Percentiles rank a stretch among this genome's conserved stretches.
Evolutionary conservation across 2,888 invertebrate genomes (phyloP).

Genomic region (Leucophenga montana): DNA sequence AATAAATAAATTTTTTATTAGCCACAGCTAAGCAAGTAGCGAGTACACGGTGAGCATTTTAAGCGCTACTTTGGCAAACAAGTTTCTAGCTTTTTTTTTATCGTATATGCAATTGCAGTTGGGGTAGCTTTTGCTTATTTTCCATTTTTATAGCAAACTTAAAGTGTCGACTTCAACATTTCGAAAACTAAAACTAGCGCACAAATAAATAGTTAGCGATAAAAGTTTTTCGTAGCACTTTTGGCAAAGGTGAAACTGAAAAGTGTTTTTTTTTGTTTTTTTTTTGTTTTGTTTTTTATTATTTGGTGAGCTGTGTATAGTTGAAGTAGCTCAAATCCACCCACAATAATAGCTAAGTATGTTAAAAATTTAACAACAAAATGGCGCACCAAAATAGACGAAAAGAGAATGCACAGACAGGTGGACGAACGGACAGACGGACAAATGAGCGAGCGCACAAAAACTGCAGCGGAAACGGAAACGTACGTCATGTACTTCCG

Average conservation of each 20-base stretch:
- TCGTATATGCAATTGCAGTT: neutral
- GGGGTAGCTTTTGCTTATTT: neutral
- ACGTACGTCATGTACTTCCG: slow-evolving; percentile 68
- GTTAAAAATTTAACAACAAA: slow-evolving; percentile 22
- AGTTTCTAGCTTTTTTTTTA: neutral
- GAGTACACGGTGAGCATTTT: neutral
- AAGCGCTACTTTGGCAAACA: neutral
- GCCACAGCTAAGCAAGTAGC: slow-evolving; percentile 2
- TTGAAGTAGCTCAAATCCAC: no score
- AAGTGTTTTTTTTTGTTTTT: no score
- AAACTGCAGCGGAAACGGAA: slow-evolving; percentile 65
- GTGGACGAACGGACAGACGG: neutral
- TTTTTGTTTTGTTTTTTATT: no score
- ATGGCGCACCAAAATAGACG: neutral
- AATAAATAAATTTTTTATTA: slow-evolving; percentile 25
- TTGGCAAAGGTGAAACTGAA: no score
- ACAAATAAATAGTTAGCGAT: neutral
- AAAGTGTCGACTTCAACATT: no score
- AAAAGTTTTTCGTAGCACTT: neutral
- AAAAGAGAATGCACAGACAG: slow-evolving; percentile 20
- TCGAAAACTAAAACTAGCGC: no score
- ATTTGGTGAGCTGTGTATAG: no score
- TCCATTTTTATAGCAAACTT: neutral
- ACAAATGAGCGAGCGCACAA: neutral
- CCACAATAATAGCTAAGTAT: slow-evolving; percentile 14